Percentiles rank a stretch among this genome's conserved stretches.
Conservation (phyloP, 2,797 vertebrate genomes). For the Eospalax fontanierii region DNA sequence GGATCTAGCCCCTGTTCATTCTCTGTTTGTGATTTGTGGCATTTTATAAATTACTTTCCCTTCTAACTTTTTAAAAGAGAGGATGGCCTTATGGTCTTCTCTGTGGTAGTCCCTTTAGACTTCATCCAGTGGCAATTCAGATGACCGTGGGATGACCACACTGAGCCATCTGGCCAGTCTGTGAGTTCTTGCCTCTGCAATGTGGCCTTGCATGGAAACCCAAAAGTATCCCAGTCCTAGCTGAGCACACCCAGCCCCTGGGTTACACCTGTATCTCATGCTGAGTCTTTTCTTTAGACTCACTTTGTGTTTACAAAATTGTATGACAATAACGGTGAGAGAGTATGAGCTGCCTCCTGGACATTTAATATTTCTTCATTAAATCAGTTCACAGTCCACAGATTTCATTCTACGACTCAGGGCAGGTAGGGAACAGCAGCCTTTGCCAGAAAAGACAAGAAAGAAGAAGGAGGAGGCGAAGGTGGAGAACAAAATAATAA, state of each 20-base stretch:
- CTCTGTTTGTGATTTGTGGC: background rate
- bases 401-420: conserved; percentile 49
- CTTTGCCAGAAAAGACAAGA: conserved; percentile 49
- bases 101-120: background rate
- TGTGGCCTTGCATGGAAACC: background rate
- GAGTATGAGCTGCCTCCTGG: conserved; percentile 19
- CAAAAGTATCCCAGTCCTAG: conserved; percentile 11
- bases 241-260: background rate
- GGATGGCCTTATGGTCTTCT: conserved; percentile 23
- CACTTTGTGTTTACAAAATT: conserved; percentile 60
- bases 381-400: conserved; percentile 52
- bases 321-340: conserved; percentile 48
- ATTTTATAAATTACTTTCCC: conserved; percentile 51
- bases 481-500: no score
- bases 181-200: background rate
- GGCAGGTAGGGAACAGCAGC: background rate
- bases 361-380: conserved; percentile 58
- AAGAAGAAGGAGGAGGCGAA: no score
- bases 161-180: background rate
- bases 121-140: background rate
- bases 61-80: conserved; percentile 32
- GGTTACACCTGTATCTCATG: background rate
- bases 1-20: background rate
- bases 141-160: background rate
- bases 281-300: background rate